Evolutionary conservation across 2,888 invertebrate species (phyloP).

Genomic region (Ichneumoninae sp.): DNA sequence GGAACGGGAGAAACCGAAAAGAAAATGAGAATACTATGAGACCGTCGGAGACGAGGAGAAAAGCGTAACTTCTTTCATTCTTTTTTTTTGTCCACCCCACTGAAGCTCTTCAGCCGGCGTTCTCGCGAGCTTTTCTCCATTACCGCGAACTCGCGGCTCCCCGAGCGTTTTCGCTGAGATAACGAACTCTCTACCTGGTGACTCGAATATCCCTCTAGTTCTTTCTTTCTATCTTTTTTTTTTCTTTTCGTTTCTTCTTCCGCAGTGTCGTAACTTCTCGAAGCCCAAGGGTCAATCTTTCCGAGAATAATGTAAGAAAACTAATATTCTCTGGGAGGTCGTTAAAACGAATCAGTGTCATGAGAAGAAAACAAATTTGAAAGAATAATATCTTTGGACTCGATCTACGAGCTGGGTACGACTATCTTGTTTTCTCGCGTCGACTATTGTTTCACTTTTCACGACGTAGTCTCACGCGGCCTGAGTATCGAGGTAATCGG

Average conservation of each 20-base stretch:
- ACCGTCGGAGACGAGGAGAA: conserved; percentile 4
- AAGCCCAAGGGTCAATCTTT: conserved; percentile 28
- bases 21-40: conserved; percentile 18
- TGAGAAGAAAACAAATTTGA: conserved; percentile 46
- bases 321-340: conserved; percentile 1
- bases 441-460: conserved; percentile 20
- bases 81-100: conserved; percentile 16
- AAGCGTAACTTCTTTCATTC: conserved; percentile 44
- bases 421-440: conserved; percentile 32
- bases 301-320: conserved; percentile 25
- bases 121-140: conserved; percentile 44
- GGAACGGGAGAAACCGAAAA: conserved; percentile 17
- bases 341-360: conserved; percentile 44
- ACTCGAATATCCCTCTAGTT: conserved; percentile 47
- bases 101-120: conserved; percentile 29
- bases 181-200: conserved; percentile 54
- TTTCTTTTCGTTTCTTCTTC: conserved; percentile 3
- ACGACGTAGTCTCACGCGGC: conserved; percentile 5
- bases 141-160: conserved; percentile 39
- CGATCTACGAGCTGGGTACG: conserved; percentile 13
- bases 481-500: conserved; percentile 16
- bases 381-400: conserved; percentile 37
- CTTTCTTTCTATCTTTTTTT: conserved; percentile 7
- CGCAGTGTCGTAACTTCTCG: conserved; percentile 13
- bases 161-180: conserved; percentile 38